These are phyloP conservation scores for Sapayoa aenigma DNA, from an alignment of 2,113 vertebrate genomes.

Conservation along the genomic window DNA sequence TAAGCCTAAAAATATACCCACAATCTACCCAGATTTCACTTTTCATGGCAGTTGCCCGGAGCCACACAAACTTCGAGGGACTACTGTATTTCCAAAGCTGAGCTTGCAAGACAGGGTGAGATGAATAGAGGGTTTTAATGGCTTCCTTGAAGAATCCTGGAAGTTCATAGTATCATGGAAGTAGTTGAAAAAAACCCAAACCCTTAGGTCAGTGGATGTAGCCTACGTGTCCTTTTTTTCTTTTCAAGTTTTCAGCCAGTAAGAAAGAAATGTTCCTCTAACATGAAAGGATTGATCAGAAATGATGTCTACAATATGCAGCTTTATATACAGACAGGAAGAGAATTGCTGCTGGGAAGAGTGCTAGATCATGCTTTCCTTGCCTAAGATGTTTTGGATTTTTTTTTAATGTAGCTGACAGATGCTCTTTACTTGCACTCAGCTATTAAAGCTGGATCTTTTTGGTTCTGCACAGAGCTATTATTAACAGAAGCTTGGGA, in stretches of 20 bases:
- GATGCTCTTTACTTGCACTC: neutral
- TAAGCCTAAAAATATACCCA: too few relatives aligned
- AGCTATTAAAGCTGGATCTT: neutral
- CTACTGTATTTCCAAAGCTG: neutral
- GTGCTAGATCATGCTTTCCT: neutral
- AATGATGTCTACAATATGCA: neutral
- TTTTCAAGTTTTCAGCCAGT: neutral
- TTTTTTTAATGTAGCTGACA: neutral
- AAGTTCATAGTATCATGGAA: neutral
- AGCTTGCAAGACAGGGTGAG: neutral
- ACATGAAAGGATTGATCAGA: neutral
- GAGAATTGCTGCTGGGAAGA: neutral
- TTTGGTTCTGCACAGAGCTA: neutral
- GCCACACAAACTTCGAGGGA: too few relatives aligned
- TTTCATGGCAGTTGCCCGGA: too few relatives aligned
- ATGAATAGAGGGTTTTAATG: neutral
- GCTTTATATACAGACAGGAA: neutral
- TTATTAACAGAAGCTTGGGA: constrained; percentile 5
- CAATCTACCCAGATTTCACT: too few relatives aligned
- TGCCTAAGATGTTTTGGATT: neutral
- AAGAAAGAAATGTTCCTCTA: neutral
- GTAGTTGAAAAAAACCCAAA: neutral
- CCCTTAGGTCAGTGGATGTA: neutral
- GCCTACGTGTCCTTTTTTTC: neutral
- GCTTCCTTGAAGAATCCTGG: neutral